Evolutionary conservation across 2,888 invertebrate species (phyloP).

Genomic region (Xestia xanthographa): DNA sequence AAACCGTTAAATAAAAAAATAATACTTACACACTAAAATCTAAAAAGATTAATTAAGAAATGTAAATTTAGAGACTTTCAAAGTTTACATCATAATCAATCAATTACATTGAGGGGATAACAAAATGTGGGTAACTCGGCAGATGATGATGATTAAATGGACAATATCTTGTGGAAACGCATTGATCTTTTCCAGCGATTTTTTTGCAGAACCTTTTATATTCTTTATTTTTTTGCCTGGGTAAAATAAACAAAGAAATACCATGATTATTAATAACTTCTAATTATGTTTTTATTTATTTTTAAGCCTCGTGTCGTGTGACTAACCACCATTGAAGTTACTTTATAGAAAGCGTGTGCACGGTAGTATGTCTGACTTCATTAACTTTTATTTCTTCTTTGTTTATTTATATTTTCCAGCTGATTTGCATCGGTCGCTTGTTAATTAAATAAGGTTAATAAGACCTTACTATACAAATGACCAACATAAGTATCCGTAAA

Average conservation of each 20-base stretch:
- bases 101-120: too few species aligned
- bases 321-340: slow-evolving; percentile 22
- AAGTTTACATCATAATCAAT: too few species aligned
- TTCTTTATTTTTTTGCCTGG: too few species aligned
- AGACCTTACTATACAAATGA: neutral
- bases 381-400: slow-evolving; percentile 29
- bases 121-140: too few species aligned
- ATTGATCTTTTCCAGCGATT: neutral
- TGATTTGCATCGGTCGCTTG: slow-evolving; percentile 23
- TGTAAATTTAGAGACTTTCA: neutral
- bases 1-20: too few species aligned
- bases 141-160: too few species aligned
- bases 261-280: neutral
- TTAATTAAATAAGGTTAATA: slow-evolving; percentile 4
- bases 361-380: slow-evolving; percentile 33
- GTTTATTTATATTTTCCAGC: slow-evolving; percentile 4
- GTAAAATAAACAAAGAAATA: neutral
- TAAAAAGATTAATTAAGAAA: neutral
- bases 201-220: neutral
- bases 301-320: slow-evolving; percentile 51
- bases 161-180: too few species aligned
- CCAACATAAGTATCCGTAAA: neutral
- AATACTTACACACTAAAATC: too few species aligned
- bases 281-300: slow-evolving; percentile 1
- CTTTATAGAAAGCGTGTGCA: slow-evolving; percentile 22